Conservation (phyloP, 2,888 invertebrate species). For the Mechanitis mazaeus region DNA sequence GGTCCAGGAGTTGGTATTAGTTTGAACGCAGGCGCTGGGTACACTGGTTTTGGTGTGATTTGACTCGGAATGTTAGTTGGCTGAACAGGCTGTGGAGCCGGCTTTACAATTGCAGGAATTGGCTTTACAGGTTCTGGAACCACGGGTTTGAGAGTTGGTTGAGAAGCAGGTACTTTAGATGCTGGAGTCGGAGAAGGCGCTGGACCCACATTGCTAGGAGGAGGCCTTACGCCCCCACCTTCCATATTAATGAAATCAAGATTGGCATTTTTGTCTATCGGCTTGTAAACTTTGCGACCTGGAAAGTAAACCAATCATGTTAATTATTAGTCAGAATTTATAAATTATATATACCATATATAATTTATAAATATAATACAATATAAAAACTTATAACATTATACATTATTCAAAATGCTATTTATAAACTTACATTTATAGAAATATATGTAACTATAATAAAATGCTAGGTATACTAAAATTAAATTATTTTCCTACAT, state of each 20-base stretch:
- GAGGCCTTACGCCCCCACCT: slow-evolving; percentile 41
- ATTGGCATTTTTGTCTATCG: slow-evolving; percentile 65
- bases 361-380: no score
- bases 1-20: slow-evolving; percentile 62
- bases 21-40: slow-evolving; percentile 44
- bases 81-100: slow-evolving; percentile 25
- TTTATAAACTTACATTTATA: no score
- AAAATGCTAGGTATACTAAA: no score
- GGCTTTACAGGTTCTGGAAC: slow-evolving; percentile 20
- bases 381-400: no score
- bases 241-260: slow-evolving; percentile 69
- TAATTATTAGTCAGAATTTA: no score
- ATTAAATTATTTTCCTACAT: no score
- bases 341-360: no score
- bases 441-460: no score
- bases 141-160: slow-evolving; percentile 20
- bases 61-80: slow-evolving; percentile 37
- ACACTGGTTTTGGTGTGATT: slow-evolving; percentile 52
- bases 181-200: slow-evolving; percentile 21
- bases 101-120: slow-evolving; percentile 27
- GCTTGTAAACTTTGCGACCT: slow-evolving; percentile 53
- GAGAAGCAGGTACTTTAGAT: slow-evolving; percentile 24
- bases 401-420: no score
- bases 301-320: slow-evolving; percentile 18
- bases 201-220: slow-evolving; percentile 28